Evolutionary conservation across 2,113 vertebrate genomes (phyloP).

Genomic region (human (Homo sapiens)): DNA sequence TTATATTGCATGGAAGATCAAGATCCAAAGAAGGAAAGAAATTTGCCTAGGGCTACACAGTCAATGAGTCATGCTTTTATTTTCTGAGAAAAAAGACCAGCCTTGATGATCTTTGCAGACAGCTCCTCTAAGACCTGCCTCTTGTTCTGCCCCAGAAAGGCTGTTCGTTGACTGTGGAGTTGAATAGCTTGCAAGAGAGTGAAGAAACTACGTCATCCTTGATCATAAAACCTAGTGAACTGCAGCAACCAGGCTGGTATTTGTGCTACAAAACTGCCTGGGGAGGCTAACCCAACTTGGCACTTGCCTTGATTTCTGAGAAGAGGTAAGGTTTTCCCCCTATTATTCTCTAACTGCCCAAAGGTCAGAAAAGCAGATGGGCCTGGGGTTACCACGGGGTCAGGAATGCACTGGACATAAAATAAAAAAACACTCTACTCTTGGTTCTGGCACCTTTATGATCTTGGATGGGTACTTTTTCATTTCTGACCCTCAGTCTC

Average conservation of each 20-base stretch:
- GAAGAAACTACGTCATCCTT: constrained; percentile 67
- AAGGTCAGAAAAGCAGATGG: constrained; percentile 7
- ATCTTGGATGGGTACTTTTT: neutral
- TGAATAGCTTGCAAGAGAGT: constrained; percentile 52
- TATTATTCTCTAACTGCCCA: neutral
- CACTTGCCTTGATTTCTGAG: constrained; percentile 24
- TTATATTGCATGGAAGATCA: neutral
- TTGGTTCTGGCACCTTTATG: neutral
- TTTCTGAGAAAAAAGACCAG: constrained; percentile 7
- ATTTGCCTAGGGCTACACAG: neutral
- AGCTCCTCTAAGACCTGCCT: neutral
- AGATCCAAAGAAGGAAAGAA: neutral
- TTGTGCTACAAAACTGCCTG: constrained; percentile 53
- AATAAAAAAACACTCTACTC: constrained; percentile 14
- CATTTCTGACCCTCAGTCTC: neutral
- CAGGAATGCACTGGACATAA: constrained; percentile 47
- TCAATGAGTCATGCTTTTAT: neutral
- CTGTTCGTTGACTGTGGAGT: neutral
- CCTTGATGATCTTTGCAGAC: neutral
- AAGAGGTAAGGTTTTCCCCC: constrained; percentile 16
- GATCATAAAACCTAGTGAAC: constrained; percentile 73
- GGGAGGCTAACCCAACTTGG: constrained; percentile 42
- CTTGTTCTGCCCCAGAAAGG: constrained; percentile 22
- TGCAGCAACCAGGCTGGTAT: constrained; percentile 44
- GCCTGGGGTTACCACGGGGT: neutral